Evolutionary conservation across 2,113 vertebrate species (phyloP).

Genomic region (Ceyx cyanopectus): DNA sequence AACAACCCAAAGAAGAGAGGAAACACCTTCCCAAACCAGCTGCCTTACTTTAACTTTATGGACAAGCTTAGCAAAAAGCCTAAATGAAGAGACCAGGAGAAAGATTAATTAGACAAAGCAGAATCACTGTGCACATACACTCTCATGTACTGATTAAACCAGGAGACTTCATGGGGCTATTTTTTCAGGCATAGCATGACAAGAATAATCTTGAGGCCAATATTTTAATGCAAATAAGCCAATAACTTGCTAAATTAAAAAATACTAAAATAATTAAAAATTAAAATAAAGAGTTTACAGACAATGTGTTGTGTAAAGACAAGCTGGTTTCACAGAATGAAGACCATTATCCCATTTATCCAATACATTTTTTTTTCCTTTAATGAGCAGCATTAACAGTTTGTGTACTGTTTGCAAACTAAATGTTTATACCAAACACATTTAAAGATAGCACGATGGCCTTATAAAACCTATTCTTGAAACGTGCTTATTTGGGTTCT

Average conservation of each 20-base stretch:
- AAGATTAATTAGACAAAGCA: neutral
- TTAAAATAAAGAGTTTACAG: neutral
- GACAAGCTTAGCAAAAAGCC: slow-evolving; percentile 1
- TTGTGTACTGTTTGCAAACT: neutral
- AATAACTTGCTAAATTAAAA: neutral
- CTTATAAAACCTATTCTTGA: neutral
- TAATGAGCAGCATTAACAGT: neutral
- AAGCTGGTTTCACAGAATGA: neutral
- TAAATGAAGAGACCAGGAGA: neutral
- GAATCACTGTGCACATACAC: neutral
- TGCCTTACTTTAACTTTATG: neutral
- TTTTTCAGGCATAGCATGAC: neutral
- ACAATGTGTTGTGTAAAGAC: neutral
- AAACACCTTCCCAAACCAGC: neutral
- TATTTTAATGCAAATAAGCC: slow-evolving; percentile 1
- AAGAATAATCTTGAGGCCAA: neutral
- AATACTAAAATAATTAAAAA: neutral
- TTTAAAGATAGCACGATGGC: neutral
- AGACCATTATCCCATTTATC: neutral
- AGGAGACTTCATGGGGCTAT: neutral
- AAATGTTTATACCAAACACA: neutral
- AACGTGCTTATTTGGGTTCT: neutral
- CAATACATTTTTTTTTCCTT: neutral
- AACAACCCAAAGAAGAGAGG: neutral
- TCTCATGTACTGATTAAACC: neutral